Evolutionary conservation across 1,140 invertebrate genomes (phyloP), one percentile per base, ranked within the genome.

Genomic region (Thaumetopoea pityocampa): DNA sequence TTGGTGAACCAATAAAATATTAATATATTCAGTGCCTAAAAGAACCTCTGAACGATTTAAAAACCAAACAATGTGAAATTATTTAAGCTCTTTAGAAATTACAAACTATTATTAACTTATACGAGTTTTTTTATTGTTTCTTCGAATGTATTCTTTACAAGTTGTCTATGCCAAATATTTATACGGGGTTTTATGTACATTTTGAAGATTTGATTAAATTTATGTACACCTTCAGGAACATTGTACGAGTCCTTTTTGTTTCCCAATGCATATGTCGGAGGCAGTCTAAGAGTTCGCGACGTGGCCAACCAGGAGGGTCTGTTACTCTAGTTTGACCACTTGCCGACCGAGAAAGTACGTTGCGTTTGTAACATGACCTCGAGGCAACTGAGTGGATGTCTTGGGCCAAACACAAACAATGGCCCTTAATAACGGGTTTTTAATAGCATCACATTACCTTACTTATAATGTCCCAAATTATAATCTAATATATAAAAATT

Each of bases 111-210:
- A 70, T 63, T 69, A 65, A 65, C n/a, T 62, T 45, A 53, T 70
- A 67, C 74, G 58, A 54, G 49, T 70, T 60, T 69, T 61, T 64
- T 57, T 50, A 60, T 68, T 63, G 58, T 45, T 64, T 61, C 41
- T 45, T 67, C 55, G 32, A 51, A 47, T 70, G 53, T 66, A 65
- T 60, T 53, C 48, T 44, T 64, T 60, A 67, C 46, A 47, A 62
- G 51, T 68, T 69, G 65, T 74, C 56, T 65, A 70, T 72, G 71
- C 71, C 74, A 77, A 77, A 74, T 73, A 65, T 76, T 71, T 74
- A 67, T 68, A 64, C 57, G 29, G 54, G 51, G n/a, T n/a, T n/a
- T n/a, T 51, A 47, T 71, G 60, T 68, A 67, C 60, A 62, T 65
- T 58, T 59, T 55, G 45, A 17, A 50, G 48, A 55, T 50, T 57